phyloP scores from a whole-genome alignment of 2,797 vertebrate genomes.

The Sorex maritimensis region DNA sequence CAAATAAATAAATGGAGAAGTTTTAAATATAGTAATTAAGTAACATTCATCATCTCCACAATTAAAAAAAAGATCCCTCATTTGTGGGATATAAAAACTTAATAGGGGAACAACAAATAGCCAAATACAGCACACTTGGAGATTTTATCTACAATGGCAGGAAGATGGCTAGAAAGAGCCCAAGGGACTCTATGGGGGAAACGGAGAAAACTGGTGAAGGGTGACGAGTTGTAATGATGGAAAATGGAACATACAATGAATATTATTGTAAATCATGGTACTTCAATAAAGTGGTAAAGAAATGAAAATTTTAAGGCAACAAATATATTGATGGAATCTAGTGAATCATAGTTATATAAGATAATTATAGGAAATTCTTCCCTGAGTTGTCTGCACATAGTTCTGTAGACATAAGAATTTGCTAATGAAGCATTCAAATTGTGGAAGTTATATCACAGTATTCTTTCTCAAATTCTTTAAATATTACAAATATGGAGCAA shows the following conservation, averaged over 20 bases:
- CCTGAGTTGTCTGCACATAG: neutral
- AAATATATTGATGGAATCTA: neutral
- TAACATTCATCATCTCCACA: neutral
- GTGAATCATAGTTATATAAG: conserved; percentile 41
- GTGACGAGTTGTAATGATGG: no score
- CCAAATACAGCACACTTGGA: no score
- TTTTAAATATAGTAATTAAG: conserved; percentile 29
- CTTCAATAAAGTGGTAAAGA: no score
- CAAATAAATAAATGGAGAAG: neutral
- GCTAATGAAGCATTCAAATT: conserved; percentile 62
- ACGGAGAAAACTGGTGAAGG: no score
- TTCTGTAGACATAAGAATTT: conserved; percentile 42
- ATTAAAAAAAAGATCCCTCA: neutral
- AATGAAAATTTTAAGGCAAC: neutral
- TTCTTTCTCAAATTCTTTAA: conserved; percentile 32
- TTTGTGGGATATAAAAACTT: no score
- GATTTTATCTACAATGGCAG: no score
- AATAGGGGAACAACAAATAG: no score
- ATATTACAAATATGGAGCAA: neutral
- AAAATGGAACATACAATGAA: no score
- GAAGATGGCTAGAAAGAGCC: no score
- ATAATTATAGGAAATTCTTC: conserved; percentile 33
- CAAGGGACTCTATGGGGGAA: no score
- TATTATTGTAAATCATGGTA: no score
- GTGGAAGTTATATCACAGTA: conserved; percentile 44